These are phyloP conservation scores for Melanotaenia trifasciata DNA, from an alignment of 2,797 vertebrate genomes.

Conservation along the genomic window DNA sequence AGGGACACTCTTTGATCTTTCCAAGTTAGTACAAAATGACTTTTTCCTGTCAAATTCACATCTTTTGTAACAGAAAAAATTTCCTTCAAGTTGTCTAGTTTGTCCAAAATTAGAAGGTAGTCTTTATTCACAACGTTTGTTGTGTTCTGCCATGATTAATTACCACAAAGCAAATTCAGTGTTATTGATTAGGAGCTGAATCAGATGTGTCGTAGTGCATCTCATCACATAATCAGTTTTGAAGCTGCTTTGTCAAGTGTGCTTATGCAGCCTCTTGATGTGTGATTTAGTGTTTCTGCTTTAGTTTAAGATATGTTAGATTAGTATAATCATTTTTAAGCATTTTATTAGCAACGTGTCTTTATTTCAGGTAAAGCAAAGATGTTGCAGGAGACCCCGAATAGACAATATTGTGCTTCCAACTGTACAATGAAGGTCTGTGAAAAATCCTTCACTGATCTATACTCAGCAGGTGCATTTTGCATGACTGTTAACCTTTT, in stretches of 20 bases:
- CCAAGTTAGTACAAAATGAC: neutral
- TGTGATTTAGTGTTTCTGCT: conserved; percentile 14
- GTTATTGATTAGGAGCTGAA: neutral
- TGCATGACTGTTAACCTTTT: conserved; percentile 34
- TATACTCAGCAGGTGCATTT: conserved; percentile 8
- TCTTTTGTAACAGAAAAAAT: neutral
- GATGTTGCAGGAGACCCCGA: neutral
- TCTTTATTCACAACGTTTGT: neutral
- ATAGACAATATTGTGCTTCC: neutral
- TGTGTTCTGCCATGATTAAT: conserved; percentile 8
- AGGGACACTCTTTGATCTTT: neutral
- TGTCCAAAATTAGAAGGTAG: neutral
- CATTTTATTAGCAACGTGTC: neutral
- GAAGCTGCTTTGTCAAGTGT: neutral
- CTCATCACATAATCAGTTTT: conserved; percentile 2
- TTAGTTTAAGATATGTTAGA: conserved; percentile 1
- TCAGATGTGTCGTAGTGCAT: neutral
- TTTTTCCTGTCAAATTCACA: neutral
- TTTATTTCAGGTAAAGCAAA: neutral
- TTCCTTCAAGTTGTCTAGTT: neutral
- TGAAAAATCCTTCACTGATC: neutral
- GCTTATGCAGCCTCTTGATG: neutral
- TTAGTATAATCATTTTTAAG: neutral
- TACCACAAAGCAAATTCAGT: neutral
- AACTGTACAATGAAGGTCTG: conserved; percentile 1